phyloP scores from a whole-genome alignment of 1,140 invertebrate genomes.

The Drosophila insularis region DNA sequence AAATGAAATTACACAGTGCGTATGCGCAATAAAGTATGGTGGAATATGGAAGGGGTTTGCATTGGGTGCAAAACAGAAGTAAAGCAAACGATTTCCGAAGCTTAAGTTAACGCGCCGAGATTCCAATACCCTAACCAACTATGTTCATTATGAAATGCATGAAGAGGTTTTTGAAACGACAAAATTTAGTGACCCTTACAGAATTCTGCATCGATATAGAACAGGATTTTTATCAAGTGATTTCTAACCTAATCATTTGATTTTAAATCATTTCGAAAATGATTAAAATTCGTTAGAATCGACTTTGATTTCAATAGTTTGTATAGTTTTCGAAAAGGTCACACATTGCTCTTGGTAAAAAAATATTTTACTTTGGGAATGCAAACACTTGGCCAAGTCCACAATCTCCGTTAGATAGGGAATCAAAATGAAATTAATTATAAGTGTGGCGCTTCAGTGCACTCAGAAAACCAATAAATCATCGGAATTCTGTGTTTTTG shows the following conservation, averaged over 20 bases:
- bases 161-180: too few relatives aligned
- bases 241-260: too few relatives aligned
- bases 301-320: too few relatives aligned
- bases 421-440: conserved; percentile 10
- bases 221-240: too few relatives aligned
- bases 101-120: background rate
- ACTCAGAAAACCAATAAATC: conserved; percentile 8
- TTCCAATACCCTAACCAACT: background rate
- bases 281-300: too few relatives aligned
- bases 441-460: conserved; percentile 7
- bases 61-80: background rate
- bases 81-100: background rate
- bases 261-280: too few relatives aligned
- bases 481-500: background rate
- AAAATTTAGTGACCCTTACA: too few relatives aligned
- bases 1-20: conserved; percentile 9
- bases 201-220: too few relatives aligned
- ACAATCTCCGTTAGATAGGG: background rate
- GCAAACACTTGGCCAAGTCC: background rate
- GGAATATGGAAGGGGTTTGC: background rate
- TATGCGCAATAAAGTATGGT: background rate
- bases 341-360: too few relatives aligned
- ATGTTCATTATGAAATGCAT: too few relatives aligned
- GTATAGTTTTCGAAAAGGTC: too few relatives aligned
- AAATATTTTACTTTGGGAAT: too few relatives aligned